Conservation (phyloP, 2,113 vertebrate species). For the Phalacrocorax carbo region DNA sequence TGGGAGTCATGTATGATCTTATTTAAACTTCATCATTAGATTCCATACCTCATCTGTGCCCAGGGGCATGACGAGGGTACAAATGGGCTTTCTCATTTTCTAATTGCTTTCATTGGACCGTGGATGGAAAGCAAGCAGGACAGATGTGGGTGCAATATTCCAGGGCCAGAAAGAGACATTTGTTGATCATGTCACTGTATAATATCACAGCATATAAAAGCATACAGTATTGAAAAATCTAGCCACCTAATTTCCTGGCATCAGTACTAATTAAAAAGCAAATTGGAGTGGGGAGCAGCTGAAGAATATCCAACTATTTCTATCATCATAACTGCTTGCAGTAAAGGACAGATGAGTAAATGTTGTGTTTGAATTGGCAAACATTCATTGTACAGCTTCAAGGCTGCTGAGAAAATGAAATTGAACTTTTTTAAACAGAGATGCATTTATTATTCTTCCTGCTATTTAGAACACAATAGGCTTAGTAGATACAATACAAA, state of each 20-base stretch:
- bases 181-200: neutral
- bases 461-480: neutral
- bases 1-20: neutral
- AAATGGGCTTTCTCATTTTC: neutral
- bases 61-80: neutral
- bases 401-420: conserved; percentile 1
- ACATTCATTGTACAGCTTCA: neutral
- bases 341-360: conserved; percentile 9
- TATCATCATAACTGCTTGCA: neutral
- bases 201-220: neutral
- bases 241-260: neutral
- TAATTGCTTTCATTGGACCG: neutral
- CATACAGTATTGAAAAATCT: neutral
- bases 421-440: neutral
- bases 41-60: neutral
- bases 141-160: neutral
- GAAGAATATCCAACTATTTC: conserved; percentile 21
- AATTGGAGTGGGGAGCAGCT: neutral
- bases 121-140: neutral
- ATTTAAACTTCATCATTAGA: neutral
- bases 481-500: neutral
- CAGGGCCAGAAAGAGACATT: neutral
- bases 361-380: conserved; percentile 8
- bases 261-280: conserved; percentile 39
- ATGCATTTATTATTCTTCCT: neutral